Evolutionary conservation across 2,888 invertebrate species (phyloP), one percentile per base, ranked within the genome.

Genomic region (Unio delphinus): DNA sequence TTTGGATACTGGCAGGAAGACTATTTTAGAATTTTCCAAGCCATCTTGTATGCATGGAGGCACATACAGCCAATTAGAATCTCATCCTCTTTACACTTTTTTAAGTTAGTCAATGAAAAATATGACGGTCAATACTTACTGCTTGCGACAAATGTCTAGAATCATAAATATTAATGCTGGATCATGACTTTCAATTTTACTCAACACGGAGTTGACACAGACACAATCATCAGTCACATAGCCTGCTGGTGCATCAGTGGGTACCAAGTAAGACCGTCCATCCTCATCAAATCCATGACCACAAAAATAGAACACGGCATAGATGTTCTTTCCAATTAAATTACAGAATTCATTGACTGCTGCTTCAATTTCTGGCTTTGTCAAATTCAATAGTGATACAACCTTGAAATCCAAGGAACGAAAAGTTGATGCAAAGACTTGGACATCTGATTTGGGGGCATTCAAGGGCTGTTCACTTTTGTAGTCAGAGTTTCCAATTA

Each of bases 281-380:
- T 87, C 83, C 54, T 88, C 88, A 72, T 91, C 90, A 78, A 91
- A 90, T 3, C 91, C 91, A 74, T 91, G 91, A 1, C 91, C 91
- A 70, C 89, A 90, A 75, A 90, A 91, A 76, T 91, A 91, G 67
- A 87, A 86, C 61, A 87, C 84, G 63, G 79, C 82, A 75, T 86
- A 87, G 8, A 87, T 90, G 30, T 90, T 90, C 45, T 83, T 80
- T 28, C 89, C 89, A n/a, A 91, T 77, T 54, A 91, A 80, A 70
- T 88, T 83, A 66, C 86, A 82, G 76, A 90, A 91, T 67, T 89
- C 87, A n/a, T 83, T 69, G 20, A 91, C 86, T 18, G 90, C 88
- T 65, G 85, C 83, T 58, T 84, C 79, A 88, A 90, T 90, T 72
- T 91, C 91, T 7, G 79, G 79, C 55, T 90, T 82, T 5, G 89